These are phyloP conservation scores for Halictus quadricinctus DNA, from an alignment of 2,888 invertebrate species.

Conservation along the genomic window DNA sequence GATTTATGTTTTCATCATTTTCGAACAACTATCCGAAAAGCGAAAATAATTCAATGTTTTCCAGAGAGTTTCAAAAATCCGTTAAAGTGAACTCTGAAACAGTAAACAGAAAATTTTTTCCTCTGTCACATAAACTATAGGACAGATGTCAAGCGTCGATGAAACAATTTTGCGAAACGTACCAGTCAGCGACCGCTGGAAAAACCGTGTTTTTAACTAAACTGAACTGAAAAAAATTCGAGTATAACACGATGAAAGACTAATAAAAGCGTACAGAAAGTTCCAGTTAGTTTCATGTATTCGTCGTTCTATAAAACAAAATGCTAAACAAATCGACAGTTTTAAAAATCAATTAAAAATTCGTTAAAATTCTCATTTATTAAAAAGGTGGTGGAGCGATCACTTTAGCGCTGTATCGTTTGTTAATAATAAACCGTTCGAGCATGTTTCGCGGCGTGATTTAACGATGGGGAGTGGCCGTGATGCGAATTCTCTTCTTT, in stretches of 20 bases:
- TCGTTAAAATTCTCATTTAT: neutral
- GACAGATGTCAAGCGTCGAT: neutral
- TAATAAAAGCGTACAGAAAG: neutral
- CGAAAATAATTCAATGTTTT: neutral
- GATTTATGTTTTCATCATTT: neutral
- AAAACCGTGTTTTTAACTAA: neutral
- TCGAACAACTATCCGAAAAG: too few relatives aligned
- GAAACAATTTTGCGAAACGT: neutral
- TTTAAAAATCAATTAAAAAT: neutral
- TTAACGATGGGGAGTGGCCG: slow-evolving; percentile 8
- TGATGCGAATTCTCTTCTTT: neutral
- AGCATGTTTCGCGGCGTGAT: slow-evolving; percentile 2
- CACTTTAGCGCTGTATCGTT: neutral
- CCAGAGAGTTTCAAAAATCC: neutral
- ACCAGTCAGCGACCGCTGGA: neutral
- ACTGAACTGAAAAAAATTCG: neutral
- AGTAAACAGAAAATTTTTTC: neutral
- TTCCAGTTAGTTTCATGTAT: neutral
- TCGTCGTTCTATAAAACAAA: neutral
- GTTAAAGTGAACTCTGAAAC: neutral
- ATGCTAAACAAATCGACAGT: neutral
- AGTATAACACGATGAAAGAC: neutral
- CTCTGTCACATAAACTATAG: neutral
- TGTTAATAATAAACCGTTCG: slow-evolving; percentile 35
- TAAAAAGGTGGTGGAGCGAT: neutral